Conservation (phyloP, 2,113 vertebrate species). For the Heliornis fulica region DNA sequence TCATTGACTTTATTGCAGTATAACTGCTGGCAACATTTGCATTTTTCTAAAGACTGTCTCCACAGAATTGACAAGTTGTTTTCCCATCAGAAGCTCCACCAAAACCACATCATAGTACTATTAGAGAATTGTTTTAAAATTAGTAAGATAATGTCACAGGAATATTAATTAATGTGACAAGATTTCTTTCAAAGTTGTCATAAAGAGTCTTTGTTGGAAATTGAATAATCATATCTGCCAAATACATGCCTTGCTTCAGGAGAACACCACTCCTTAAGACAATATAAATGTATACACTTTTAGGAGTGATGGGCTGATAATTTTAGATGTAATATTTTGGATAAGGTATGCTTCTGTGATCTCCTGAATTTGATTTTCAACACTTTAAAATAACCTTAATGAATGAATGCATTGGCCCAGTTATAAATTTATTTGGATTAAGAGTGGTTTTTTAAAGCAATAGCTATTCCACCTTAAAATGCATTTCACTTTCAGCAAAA, state of each 20-base stretch:
- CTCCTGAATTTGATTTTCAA: background rate
- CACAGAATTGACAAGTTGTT: background rate
- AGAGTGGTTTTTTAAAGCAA: background rate
- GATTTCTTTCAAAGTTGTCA: background rate
- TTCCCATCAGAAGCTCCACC: background rate
- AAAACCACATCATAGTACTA: constrained; percentile 3
- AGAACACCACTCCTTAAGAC: background rate
- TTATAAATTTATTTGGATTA: background rate
- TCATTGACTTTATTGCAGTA: background rate
- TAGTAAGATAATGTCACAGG: background rate
- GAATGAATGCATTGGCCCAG: background rate
- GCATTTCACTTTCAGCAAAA: background rate
- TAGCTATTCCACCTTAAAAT: background rate
- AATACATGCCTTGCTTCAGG: background rate
- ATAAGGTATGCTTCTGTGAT: background rate
- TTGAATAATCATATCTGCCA: background rate
- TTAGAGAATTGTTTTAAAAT: background rate
- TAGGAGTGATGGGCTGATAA: too few relatives aligned
- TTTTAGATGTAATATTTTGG: background rate
- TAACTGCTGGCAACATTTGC: background rate
- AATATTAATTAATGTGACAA: background rate
- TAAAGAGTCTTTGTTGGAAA: background rate
- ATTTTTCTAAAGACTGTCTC: background rate
- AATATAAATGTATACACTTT: background rate
- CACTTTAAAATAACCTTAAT: background rate